Conservation (phyloP, 2,888 invertebrate species). For the Liposcelis brunnea region DNA sequence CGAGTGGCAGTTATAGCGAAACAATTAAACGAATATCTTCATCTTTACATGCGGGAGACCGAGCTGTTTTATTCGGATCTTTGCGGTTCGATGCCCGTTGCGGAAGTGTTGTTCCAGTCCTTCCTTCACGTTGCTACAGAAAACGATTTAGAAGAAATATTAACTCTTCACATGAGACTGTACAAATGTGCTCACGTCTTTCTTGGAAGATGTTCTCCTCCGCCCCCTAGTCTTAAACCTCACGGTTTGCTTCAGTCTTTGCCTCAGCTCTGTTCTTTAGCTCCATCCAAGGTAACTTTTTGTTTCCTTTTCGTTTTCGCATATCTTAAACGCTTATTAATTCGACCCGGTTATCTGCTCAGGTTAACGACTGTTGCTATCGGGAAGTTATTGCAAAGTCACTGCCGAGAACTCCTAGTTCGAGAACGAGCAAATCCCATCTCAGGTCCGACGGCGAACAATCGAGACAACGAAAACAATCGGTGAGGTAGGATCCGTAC, state of each 20-base stretch:
- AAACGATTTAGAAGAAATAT: conserved; percentile 52
- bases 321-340: too few species aligned
- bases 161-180: conserved; percentile 39
- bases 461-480: too few species aligned
- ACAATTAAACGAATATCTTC: conserved; percentile 66
- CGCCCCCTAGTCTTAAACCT: conserved; percentile 14
- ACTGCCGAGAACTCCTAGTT: background rate
- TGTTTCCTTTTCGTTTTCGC: too few species aligned
- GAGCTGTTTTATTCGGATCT: conserved; percentile 41
- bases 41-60: conserved; percentile 66
- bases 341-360: too few species aligned
- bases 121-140: conserved; percentile 33
- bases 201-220: conserved; percentile 34
- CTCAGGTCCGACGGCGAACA: too few species aligned
- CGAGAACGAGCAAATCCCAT: background rate
- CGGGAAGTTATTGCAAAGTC: background rate
- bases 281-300: background rate
- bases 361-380: conserved; percentile 4
- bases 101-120: conserved; percentile 6
- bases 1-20: conserved; percentile 69
- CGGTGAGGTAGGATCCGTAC: too few species aligned
- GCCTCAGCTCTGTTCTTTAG: background rate
- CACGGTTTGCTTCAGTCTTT: conserved; percentile 15
- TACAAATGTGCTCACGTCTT: conserved; percentile 42
- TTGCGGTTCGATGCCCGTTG: background rate